Evolutionary conservation across 37 sponge, comb jelly and placozoan species (phyloP), one percentile per base, ranked within the genome.

Genomic region (Haliclona indistincta): DNA sequence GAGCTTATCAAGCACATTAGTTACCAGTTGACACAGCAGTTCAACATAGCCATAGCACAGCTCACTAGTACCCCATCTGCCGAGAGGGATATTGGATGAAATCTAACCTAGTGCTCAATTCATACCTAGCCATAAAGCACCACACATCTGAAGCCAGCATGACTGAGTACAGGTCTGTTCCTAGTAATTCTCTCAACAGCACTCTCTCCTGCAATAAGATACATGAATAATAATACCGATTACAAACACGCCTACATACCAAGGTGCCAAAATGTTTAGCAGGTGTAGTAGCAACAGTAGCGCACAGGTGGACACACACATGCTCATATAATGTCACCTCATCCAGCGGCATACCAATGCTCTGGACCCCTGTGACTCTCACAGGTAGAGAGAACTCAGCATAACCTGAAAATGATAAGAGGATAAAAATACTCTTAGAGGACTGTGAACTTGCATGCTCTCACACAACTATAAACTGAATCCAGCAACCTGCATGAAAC

Each of bases 321-420:
- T 65, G 42, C 53, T 83, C 76, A 19, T 75, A 83, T 8, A 83
- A 53, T 33, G 84, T 37, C 52, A 83, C 70, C 41, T 38, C 47
- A 25, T 67, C 56, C 62, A 67, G 76, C 41, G 84, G 70, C 20
- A 68, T 76, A 40, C 84, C 84, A 56, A 66, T 68, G 49, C 58
- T 75, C 69, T 68, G 61, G 36, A 75, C 70, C 43, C 76, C 84
- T 22, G 70, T 23, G 19, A 68, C 19, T n/a, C 22, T 28, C 17
- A 83, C 61, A 0, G 76, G 76, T 8, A 75, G 11, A 38, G 34
- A 20, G 25, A 83, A 54, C 37, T 83, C 84, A 20, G 45, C 63
- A 38, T 68, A 45, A 60, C 84, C 84, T 83, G 56, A 23, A 38
- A 70, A 68, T n/a, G 25, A 17, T 33, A 29, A 60, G 32, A 60